Percentiles rank a stretch among this genome's conserved stretches.
Conservation (phyloP, 2,888 invertebrate genomes). For the Drosophila fulvimacula region DNA sequence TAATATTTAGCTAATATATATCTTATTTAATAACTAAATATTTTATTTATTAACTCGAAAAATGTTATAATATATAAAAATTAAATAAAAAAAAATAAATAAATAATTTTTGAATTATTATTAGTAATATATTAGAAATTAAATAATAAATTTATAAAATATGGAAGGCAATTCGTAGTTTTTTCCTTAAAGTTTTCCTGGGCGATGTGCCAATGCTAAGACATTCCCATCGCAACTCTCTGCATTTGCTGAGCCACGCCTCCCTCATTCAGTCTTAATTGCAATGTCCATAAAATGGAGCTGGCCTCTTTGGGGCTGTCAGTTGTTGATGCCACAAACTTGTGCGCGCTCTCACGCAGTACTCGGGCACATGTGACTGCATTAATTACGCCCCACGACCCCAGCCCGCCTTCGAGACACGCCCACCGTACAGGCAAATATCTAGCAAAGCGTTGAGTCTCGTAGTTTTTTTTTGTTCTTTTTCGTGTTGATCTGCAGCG, state of each 20-base stretch:
- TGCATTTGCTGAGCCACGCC: constrained; percentile 5
- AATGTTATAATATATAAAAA: no score
- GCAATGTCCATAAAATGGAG: constrained; percentile 42
- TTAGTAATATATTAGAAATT: no score
- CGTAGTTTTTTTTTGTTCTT: not conserved
- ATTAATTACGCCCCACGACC: constrained; percentile 50
- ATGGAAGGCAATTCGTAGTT: constrained; percentile 12
- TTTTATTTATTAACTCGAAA: no score
- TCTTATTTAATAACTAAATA: no score
- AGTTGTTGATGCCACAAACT: constrained; percentile 11
- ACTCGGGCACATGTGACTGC: constrained; percentile 53
- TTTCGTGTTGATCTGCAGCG: constrained; percentile 35
- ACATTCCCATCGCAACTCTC: not conserved
- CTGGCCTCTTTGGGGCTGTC: constrained; percentile 10
- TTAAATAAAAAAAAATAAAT: not conserved
- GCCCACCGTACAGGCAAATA: constrained; percentile 20
- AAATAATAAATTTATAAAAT: not conserved
- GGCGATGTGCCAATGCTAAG: constrained; percentile 8
- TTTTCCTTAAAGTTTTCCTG: constrained; percentile 2
- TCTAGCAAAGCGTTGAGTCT: not conserved
- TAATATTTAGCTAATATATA: no score
- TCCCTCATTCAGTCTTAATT: constrained; percentile 44
- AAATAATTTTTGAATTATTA: not conserved
- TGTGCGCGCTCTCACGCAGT: constrained; percentile 8
- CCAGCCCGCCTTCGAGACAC: constrained; percentile 10